Conservation (phyloP, 1,140 invertebrate species). For the Zaprionus kolodkinae region DNA sequence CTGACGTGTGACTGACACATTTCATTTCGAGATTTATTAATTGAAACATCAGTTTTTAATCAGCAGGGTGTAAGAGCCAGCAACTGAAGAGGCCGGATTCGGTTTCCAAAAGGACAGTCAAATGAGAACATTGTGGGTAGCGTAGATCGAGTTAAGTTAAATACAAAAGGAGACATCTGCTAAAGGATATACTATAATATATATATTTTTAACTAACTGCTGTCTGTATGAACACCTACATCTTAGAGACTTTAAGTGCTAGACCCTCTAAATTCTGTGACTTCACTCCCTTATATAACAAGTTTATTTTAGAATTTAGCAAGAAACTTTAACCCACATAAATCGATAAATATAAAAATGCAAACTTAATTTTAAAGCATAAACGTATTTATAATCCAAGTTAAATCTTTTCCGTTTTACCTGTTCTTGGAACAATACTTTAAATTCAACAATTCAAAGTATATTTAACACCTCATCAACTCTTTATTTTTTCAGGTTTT, state of each 20-base stretch:
- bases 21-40: conserved; percentile 56
- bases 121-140: background rate
- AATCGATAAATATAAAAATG: too few species aligned
- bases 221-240: too few species aligned
- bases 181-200: too few species aligned
- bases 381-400: too few species aligned
- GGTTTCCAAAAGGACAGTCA: background rate
- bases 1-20: conserved; percentile 55
- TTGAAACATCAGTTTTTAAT: conserved; percentile 55
- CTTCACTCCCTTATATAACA: background rate
- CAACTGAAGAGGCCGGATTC: background rate
- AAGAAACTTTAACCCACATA: too few species aligned
- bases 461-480: background rate
- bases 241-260: too few species aligned
- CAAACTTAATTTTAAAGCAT: too few species aligned
- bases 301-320: too few species aligned
- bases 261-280: too few species aligned
- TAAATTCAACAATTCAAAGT: background rate
- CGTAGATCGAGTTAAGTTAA: background rate
- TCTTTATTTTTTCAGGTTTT: background rate
- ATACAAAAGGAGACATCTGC: too few species aligned
- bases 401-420: too few species aligned
- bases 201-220: background rate
- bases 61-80: background rate
- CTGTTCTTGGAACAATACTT: background rate